Conservation (phyloP, 1,140 invertebrate genomes). For the Capitella teleta region DNA sequence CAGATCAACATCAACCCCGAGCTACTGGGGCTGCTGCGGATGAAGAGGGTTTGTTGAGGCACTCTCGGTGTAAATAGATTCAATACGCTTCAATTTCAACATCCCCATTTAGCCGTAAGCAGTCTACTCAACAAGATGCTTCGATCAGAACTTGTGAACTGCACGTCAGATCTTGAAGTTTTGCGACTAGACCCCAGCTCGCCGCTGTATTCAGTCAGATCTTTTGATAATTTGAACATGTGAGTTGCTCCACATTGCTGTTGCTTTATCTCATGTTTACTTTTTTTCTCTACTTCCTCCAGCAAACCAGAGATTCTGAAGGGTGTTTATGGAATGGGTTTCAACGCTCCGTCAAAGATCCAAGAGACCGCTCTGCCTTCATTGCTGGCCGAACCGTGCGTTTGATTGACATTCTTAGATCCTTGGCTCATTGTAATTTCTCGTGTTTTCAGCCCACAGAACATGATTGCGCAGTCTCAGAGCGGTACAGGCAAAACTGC, state of each 20-base stretch:
- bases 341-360: slow-evolving; percentile 94
- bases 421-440: neutral
- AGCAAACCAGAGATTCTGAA: slow-evolving; percentile 79
- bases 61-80: too few species aligned
- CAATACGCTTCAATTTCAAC: too few species aligned
- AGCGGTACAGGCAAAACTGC: slow-evolving; percentile 99
- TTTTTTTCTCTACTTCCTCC: too few species aligned
- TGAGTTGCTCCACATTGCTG: slow-evolving; percentile 23
- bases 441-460: slow-evolving; percentile 58
- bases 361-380: slow-evolving; percentile 91
- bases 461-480: slow-evolving; percentile 98
- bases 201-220: slow-evolving; percentile 84
- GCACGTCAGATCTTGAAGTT: slow-evolving; percentile 73
- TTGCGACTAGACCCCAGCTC: slow-evolving; percentile 83
- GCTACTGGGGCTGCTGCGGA: too few species aligned
- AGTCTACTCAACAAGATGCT: slow-evolving; percentile 83
- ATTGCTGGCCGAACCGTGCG: slow-evolving; percentile 78
- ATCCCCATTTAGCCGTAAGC: too few species aligned
- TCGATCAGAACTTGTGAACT: slow-evolving; percentile 72
- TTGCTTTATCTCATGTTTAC: too few species aligned
- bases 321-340: slow-evolving; percentile 93
- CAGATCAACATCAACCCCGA: too few species aligned
- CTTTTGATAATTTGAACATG: slow-evolving; percentile 85
- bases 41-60: too few species aligned
- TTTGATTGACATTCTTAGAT: too few species aligned